Base-by-base conservation (phyloP, 2,888 invertebrate species). In the Melolontha melolontha region DNA sequence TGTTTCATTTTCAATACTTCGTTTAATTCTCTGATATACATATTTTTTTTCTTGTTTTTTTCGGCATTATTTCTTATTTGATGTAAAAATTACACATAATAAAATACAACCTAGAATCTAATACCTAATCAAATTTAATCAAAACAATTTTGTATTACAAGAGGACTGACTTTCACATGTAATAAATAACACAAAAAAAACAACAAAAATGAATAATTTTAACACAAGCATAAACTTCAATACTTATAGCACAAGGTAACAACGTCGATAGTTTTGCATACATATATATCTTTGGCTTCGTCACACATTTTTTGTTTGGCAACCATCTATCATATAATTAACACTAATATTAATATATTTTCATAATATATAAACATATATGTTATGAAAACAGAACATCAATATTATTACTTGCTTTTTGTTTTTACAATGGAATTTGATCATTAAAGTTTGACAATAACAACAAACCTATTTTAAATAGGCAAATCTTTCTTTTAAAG, bases 1-100 rank as follows among this genome's bases (percentile, higher is more conserved):
- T 59, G 59, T 59, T 59, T 44, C 34, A 12, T 59, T 44, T 44
- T 59, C 59, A 59, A 59, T 59, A 59, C 59, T 59, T 59, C 59
- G 29, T 59, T 44, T 59, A 44, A 59, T 14, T 29, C 41, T 44
- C 12, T 57, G 27, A n/a, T 42, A 12, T 5, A 10, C 8, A 14
- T 44, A 27, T 55, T 29, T 29, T 29, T 29, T 22, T 50, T 50
- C 7, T 50, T 50, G n/a, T 2, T 11, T 50, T 54, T 14, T 29
- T 47, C 27, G 12, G 41, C 14, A 8, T 47, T 16, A 10, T 44
- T 29, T 27, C 41, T 14, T 10, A 29, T 59, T 22, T 22, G 2
- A 22, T 22, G 22, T 22, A 22, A 22, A 22, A 22, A 14, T 44
- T 55, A 17, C 11, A 41, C 27, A 57, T 10, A 59, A 8, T n/a